Evolutionary conservation across 2,113 vertebrate species (phyloP).

Genomic region (Oreocharis arfaki): DNA sequence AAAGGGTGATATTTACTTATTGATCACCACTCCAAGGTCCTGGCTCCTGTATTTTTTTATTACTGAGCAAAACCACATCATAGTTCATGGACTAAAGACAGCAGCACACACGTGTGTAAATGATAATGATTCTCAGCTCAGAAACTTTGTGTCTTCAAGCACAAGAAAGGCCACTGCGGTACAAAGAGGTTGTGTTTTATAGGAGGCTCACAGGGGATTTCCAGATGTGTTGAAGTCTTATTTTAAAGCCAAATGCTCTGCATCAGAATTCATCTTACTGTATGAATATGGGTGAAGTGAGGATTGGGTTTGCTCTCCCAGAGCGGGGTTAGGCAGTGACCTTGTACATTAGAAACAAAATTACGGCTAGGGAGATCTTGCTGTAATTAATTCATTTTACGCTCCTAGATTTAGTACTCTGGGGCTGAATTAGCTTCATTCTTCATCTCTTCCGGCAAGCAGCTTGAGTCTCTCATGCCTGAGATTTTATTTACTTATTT

Average conservation of each 20-base stretch:
- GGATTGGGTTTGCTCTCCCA: background rate
- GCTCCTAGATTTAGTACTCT: background rate
- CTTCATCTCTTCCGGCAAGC: background rate
- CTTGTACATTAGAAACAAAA: background rate
- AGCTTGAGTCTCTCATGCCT: background rate
- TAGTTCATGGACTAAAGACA: background rate
- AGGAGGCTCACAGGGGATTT: background rate
- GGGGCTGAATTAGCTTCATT: background rate
- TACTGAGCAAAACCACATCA: background rate
- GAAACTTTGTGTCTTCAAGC: background rate
- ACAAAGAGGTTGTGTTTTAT: background rate
- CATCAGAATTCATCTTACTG: background rate
- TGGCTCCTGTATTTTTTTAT: background rate
- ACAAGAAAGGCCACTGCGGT: background rate
- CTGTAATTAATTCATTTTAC: background rate
- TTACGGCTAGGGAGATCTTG: background rate
- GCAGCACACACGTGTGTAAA: background rate
- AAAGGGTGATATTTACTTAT: background rate
- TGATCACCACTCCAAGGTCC: background rate
- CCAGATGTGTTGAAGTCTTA: background rate
- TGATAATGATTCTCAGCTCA: background rate
- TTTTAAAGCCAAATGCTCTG: background rate
- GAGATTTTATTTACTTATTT: background rate
- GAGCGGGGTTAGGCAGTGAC: background rate
- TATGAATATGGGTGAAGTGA: background rate